A percentile compares a stretch with the other conserved stretches of the same genome.
Evolutionary conservation across 1,140 invertebrate genomes (phyloP).

Genomic region (Homarus americanus): DNA sequence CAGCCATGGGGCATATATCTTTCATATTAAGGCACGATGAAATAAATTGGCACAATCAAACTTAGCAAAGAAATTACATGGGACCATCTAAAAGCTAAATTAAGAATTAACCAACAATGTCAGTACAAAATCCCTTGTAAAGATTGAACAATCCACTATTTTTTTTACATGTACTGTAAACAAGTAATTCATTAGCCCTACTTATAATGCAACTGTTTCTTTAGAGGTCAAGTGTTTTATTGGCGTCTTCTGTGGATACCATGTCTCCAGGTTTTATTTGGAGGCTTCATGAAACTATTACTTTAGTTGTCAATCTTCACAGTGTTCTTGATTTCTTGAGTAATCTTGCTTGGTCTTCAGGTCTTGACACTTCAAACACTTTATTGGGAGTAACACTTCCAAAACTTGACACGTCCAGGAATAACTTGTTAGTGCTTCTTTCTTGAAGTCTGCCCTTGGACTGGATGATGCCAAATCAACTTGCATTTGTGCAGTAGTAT

Average conservation of each 20-base stretch:
- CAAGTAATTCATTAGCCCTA: background rate
- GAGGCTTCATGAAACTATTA: background rate
- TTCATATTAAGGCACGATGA: background rate
- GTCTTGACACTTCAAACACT: background rate
- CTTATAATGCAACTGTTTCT: background rate
- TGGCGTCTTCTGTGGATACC: background rate
- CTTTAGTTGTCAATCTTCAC: background rate
- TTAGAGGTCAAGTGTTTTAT: too few species aligned
- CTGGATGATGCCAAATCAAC: background rate
- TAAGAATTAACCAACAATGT: background rate
- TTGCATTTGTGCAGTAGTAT: background rate
- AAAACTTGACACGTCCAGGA: too few species aligned
- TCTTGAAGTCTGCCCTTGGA: background rate
- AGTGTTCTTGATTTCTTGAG: background rate
- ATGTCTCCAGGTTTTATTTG: background rate
- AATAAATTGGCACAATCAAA: constrained; percentile 5
- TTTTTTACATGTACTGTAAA: background rate
- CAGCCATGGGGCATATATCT: background rate
- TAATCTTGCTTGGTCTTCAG: background rate
- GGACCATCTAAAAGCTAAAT: background rate
- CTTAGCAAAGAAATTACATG: background rate
- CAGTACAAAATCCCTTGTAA: background rate
- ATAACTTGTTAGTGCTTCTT: background rate
- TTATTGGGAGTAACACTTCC: too few species aligned
- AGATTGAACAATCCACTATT: background rate